A percentile compares a stretch with the other conserved stretches of the same genome.
Conservation (phyloP, 2,888 invertebrate genomes). For the Epinotia ramella region DNA sequence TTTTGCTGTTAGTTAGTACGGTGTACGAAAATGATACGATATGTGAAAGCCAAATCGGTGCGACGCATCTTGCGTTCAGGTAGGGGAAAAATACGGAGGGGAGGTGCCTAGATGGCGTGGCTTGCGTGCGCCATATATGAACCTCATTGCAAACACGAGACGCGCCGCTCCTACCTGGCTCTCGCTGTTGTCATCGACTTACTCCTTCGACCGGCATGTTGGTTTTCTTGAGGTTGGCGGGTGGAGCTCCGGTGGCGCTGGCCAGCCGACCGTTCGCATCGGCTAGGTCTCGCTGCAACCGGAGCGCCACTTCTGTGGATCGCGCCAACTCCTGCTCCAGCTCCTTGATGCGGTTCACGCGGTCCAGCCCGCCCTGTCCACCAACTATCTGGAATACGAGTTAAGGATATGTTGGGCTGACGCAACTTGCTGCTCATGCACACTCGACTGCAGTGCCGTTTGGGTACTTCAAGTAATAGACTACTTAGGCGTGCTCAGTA, state of each 20-base stretch:
- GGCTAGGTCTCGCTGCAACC: constrained; percentile 89
- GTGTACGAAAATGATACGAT: too few relatives aligned
- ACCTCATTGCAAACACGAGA: too few relatives aligned
- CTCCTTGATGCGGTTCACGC: constrained; percentile 89
- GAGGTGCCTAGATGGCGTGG: too few relatives aligned
- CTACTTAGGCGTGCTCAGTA: too few relatives aligned
- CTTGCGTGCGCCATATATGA: too few relatives aligned
- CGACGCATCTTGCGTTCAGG: too few relatives aligned
- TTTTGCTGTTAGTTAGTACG: too few relatives aligned
- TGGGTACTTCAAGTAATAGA: too few relatives aligned
- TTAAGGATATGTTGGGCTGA: background rate
- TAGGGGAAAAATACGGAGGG: too few relatives aligned
- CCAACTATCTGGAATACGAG: constrained; percentile 76
- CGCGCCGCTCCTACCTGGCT: background rate
- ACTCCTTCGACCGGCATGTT: constrained; percentile 86
- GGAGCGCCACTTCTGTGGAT: constrained; percentile 89
- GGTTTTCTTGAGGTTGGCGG: constrained; percentile 14
- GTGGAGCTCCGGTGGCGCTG: constrained; percentile 60
- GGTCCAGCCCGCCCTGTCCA: constrained; percentile 86
- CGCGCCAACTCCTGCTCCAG: constrained; percentile 94
- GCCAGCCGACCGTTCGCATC: constrained; percentile 86
- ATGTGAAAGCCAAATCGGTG: too few relatives aligned
- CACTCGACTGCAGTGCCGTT: too few relatives aligned
- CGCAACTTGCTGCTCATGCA: too few relatives aligned
- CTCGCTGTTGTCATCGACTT: constrained; percentile 49